Evolutionary conservation across 1,140 invertebrate species (phyloP), one percentile per base, ranked within the genome.

Genomic region (Tetragonula clypearis): DNA sequence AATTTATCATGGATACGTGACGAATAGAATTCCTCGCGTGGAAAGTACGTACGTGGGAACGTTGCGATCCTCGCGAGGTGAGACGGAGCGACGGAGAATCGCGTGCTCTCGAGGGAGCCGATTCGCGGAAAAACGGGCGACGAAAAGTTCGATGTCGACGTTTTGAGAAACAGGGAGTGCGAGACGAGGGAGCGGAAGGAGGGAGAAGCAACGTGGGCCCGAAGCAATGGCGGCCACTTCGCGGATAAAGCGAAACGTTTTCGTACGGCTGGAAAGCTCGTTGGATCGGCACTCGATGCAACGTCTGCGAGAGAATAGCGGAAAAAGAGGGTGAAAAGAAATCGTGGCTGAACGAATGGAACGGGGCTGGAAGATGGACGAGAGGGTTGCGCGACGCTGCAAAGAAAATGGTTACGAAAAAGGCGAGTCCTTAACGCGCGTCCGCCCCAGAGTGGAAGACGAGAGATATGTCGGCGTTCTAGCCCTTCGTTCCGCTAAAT

Each of bases 191-290:
- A 1, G 30, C 4, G 26, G 65, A 14, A n/a, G 12, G 21, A 30
- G 58, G 30, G 21, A 41, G 14, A 19, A 41, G 35, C n/a, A 65
- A 79, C 49, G 71, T 66, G 76, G 77, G 26, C 26, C 76, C 72
- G 72, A 78, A 87, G 30, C 30, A 30, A 87, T 87, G 82, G 62
- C 77, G 86, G 65, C 82, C 77, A 87, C 86, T 87, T 79, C 65
- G 62, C 55, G 86, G 77, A 87, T 85, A 85, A 87, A 87, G 79
- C 78, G 68, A 82, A 49, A 68, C 84, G 73, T 87, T 87, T 85
- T 87, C 83, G 86, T 74, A 65, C 41, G 21, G 41, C 41, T 8
- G 6, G 83, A 85, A 81, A 87, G 78, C 83, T 80, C 62, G 86
- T 81, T 69, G 78, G 73, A 81, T 85, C 84, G 84, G 74, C 53